Conservation (phyloP, 2,888 invertebrate species). For the Mythimna lalbum region DNA sequence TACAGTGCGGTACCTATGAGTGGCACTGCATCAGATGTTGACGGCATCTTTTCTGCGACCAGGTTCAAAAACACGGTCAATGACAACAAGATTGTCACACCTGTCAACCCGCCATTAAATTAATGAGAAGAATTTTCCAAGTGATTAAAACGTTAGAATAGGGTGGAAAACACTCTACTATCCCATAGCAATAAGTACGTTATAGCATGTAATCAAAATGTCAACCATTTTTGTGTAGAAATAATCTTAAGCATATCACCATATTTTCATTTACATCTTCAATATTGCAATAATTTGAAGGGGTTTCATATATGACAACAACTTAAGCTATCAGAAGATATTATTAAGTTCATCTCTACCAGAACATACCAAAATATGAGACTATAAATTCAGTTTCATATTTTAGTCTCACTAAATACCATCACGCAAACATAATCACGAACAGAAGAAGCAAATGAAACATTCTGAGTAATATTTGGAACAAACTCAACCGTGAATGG, state of each 20-base stretch:
- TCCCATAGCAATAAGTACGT: conserved; percentile 8
- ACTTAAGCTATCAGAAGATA: not conserved
- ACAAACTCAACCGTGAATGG: conserved; percentile 46
- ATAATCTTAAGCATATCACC: conserved; percentile 12
- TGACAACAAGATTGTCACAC: conserved; percentile 98
- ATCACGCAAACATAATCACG: conserved; percentile 40
- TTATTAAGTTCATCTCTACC: not conserved
- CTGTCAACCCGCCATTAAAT: conserved; percentile 91
- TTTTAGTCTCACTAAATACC: conserved; percentile 3
- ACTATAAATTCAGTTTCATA: not conserved
- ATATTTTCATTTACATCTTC: conserved; percentile 19
- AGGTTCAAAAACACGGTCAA: conserved; percentile 94
- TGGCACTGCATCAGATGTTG: conserved; percentile 95
- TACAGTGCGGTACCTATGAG: conserved; percentile 92
- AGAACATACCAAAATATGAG: not conserved
- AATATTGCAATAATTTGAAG: conserved; percentile 9
- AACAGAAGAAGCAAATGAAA: conserved; percentile 31
- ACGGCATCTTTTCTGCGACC: conserved; percentile 99
- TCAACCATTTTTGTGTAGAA: conserved; percentile 6
- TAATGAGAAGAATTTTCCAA: conserved; percentile 10
- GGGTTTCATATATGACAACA: conserved; percentile 4
- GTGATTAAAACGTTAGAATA: not conserved
- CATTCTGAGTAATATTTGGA: conserved; percentile 31
- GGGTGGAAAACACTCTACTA: conserved; percentile 1
- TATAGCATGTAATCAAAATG: conserved; percentile 15